Evolutionary conservation across 2,888 invertebrate species (phyloP), one percentile per base, ranked within the genome.

Genomic region (Ichneumoninae sp.): DNA sequence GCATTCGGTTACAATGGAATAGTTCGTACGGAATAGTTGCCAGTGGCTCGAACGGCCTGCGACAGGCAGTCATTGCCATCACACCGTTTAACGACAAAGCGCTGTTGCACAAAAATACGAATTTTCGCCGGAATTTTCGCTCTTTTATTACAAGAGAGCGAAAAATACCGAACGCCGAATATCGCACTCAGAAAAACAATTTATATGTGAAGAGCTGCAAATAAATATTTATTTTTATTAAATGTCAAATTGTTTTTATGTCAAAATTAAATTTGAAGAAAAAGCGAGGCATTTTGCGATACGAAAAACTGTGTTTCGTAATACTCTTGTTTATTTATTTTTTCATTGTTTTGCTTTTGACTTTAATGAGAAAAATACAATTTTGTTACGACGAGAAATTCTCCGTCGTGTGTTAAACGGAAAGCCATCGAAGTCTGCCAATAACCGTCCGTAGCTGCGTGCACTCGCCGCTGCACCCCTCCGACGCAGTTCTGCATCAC

Each of bases 401-500:
- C 16, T 16, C 44, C 13, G 1, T 1, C 44, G 44, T 16, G 44
- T 47, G 10, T 40, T 19, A 7, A 19, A 66, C 40, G 40, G 3
- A 66, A 66, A 40, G 0, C 19, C 1, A 16, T 62, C 40, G 19
- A 66, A 19, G 19, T 2, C n/a, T 47, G 60, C n/a, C 16, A 33
- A 30, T 30, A 44, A 68, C 13, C 16, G 22, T 30, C 6, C 62
- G 47, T 26, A 5, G 6, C 6, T 26, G 22, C 7, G 6, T 30
- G 47, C 47, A 13, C 6, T 3, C 22, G 16, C 26, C 10, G 62
- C 62, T 6, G 50, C 47, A n/a, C n/a, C 62, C 50, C 74, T 74
- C 50, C 13, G 33, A 50, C 13, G 74, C 40, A 76, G 36, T 76
- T 52, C 40, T 8, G 66, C 66, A 33, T 22, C 40, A 22, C 52